Conservation (phyloP, 2,797 vertebrate species). For the Lithobates sylvaticus region DNA sequence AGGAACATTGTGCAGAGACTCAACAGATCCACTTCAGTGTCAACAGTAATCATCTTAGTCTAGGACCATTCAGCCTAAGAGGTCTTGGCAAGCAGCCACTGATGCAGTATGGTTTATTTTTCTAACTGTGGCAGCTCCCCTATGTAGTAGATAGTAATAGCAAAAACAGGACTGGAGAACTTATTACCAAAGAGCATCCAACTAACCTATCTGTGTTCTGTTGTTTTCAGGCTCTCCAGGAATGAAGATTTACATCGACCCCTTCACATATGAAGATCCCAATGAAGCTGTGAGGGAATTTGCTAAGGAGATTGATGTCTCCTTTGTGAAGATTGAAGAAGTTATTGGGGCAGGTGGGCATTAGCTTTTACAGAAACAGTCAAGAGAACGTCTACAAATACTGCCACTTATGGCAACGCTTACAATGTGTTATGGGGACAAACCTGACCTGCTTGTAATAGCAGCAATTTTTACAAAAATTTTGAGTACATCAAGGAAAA, state of each 20-base stretch:
- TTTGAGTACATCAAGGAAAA: too few species aligned
- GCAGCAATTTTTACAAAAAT: too few species aligned
- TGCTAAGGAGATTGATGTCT: constrained; percentile 98
- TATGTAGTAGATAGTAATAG: neutral
- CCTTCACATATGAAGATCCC: constrained; percentile 98
- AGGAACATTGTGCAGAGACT: too few species aligned
- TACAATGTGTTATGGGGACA: neutral
- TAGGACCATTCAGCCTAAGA: neutral
- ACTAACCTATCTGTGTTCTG: constrained; percentile 45
- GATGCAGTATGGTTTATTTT: neutral
- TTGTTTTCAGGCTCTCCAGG: constrained; percentile 88
- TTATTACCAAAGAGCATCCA: neutral
- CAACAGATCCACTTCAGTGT: neutral
- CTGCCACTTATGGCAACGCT: neutral
- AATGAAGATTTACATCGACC: constrained; percentile 99
- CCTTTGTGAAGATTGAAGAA: constrained; percentile 98
- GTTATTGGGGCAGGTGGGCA: constrained; percentile 97
- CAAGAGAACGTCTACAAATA: neutral
- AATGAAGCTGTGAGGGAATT: constrained; percentile 97
- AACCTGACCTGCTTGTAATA: too few species aligned
- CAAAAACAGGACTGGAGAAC: neutral
- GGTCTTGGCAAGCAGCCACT: neutral
- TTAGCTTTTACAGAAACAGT: neutral
- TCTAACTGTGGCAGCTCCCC: neutral
- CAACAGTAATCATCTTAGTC: neutral